Percentiles rank a stretch among this genome's conserved stretches.
Evolutionary conservation across 2,888 invertebrate genomes (phyloP).

Genomic region (Noctuana brunneofusca): DNA sequence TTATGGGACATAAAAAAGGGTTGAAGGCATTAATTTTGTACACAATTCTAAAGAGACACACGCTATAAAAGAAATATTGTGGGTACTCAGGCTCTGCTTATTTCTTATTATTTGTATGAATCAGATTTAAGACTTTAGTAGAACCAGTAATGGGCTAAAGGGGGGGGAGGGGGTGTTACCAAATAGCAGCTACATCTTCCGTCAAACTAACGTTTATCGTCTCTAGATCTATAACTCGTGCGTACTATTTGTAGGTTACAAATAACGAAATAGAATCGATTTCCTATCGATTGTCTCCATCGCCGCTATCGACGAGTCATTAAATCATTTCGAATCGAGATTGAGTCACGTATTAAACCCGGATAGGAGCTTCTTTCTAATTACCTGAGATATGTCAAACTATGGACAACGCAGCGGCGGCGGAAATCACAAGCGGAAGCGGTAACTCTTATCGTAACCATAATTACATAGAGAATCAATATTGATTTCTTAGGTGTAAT

Average conservation of each 20-base stretch:
- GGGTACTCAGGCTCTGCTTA: too few species aligned
- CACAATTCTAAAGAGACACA: too few species aligned
- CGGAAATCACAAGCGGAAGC: slow-evolving; percentile 41
- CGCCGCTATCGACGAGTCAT: slow-evolving; percentile 52
- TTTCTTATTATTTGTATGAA: too few species aligned
- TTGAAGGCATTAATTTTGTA: too few species aligned
- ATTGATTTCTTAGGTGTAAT: too few species aligned
- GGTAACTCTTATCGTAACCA: neutral
- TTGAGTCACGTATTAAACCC: slow-evolving; percentile 76
- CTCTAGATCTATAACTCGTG: slow-evolving; percentile 8
- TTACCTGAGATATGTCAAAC: slow-evolving; percentile 77
- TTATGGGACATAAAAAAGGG: too few species aligned
- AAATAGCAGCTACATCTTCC: neutral
- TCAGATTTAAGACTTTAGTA: too few species aligned
- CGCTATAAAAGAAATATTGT: too few species aligned
- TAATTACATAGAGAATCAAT: too few species aligned
- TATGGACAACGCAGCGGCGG: slow-evolving; percentile 37
- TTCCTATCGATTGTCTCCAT: slow-evolving; percentile 51
- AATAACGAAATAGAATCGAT: slow-evolving; percentile 36
- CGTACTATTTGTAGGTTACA: slow-evolving; percentile 15
- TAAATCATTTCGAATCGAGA: slow-evolving; percentile 60
- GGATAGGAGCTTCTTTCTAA: slow-evolving; percentile 74
- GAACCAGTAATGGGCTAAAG: too few species aligned
- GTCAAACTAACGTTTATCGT: neutral
- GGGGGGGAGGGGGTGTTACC: too few species aligned